phyloP scores from a whole-genome alignment of 2,888 invertebrate species.

The Drosophila basisetae region DNA sequence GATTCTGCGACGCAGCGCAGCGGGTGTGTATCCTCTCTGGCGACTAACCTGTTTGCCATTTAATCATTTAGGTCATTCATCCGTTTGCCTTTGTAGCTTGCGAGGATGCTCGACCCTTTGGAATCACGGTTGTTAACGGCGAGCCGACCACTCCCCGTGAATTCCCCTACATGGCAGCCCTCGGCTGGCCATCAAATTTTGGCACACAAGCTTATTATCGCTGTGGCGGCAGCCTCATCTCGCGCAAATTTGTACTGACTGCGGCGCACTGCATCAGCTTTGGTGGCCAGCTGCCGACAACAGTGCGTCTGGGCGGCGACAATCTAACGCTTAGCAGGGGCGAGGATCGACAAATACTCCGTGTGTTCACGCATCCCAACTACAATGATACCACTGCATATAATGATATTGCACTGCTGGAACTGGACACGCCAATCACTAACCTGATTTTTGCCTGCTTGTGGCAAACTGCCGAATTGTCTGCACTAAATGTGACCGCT shows the following conservation, averaged over 20 bases:
- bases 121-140: constrained; percentile 30
- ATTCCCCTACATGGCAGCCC: constrained; percentile 70
- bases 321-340: constrained; percentile 60
- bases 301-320: constrained; percentile 72
- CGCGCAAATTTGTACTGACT: constrained; percentile 68
- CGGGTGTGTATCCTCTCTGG: constrained; percentile 48
- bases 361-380: constrained; percentile 86
- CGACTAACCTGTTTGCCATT: not conserved
- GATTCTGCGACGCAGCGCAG: constrained; percentile 64
- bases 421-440: constrained; percentile 79
- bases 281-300: constrained; percentile 53
- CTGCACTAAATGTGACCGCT: constrained; percentile 85
- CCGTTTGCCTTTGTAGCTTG: constrained; percentile 34
- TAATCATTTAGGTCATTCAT: not conserved
- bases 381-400: constrained; percentile 87
- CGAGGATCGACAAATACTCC: constrained; percentile 34
- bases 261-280: constrained; percentile 79
- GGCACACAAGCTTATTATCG: constrained; percentile 61
- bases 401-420: constrained; percentile 89
- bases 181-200: constrained; percentile 69
- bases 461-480: constrained; percentile 80
- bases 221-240: constrained; percentile 77
- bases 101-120: constrained; percentile 17
- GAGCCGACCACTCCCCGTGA: constrained; percentile 40
- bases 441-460: constrained; percentile 85